Evolutionary conservation across 2,888 invertebrate species (phyloP).

Genomic region (Digitonthophagus gazella): DNA sequence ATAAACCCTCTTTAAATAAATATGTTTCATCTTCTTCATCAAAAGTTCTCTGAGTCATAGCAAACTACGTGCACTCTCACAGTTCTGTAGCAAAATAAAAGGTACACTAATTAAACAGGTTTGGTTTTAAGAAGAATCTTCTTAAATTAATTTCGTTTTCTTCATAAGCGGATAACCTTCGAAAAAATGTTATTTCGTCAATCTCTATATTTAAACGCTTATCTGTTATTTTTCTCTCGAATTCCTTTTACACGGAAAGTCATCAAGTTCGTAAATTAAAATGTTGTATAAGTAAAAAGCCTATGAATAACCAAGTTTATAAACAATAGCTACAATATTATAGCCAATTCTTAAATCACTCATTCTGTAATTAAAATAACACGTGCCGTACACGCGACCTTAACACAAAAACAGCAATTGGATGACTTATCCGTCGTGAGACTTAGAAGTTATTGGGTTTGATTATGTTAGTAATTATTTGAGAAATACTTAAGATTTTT

Average conservation of each 20-base stretch:
- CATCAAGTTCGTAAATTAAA: too few relatives aligned
- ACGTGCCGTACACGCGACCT: not conserved
- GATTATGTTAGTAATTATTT: not conserved
- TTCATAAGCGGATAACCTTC: not conserved
- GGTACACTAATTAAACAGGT: too few relatives aligned
- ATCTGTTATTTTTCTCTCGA: not conserved
- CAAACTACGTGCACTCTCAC: too few relatives aligned
- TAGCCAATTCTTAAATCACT: not conserved
- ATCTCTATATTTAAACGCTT: not conserved
- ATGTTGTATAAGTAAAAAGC: not conserved
- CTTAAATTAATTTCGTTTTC: not conserved
- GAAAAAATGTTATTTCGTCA: not conserved
- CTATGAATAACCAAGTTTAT: too few relatives aligned
- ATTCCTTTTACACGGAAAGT: not conserved
- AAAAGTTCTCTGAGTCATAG: too few relatives aligned
- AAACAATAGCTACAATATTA: not conserved
- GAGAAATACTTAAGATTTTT: not conserved
- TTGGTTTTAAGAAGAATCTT: not conserved
- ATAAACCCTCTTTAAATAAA: too few relatives aligned
- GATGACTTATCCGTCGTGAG: not conserved
- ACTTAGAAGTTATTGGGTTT: not conserved
- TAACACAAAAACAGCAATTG: not conserved
- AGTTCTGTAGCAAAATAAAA: too few relatives aligned
- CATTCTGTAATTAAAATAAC: not conserved
- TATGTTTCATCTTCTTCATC: too few relatives aligned